Evolutionary conservation across 2,113 vertebrate genomes (phyloP), one percentile per base, ranked within the genome.

Genomic region (Athene cunicularia): DNA sequence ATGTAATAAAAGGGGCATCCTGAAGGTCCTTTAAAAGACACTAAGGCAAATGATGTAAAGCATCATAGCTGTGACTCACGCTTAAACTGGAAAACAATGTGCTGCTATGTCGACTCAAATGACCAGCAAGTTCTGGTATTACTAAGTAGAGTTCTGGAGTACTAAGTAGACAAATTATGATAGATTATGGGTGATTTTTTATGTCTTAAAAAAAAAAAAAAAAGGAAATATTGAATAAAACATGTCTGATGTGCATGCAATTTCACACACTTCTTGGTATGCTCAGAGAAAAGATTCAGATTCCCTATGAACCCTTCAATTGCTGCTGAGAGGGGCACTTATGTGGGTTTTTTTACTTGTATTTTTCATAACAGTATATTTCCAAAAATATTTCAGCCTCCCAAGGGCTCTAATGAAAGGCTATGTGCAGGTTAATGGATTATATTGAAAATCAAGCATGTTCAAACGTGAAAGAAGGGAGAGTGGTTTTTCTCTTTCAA

Each of bases 381-480:
- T 70, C 86, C 86, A 95, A 97, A 97, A 96, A 96, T 95, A 95
- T 91, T 94, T 45, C 77, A 39, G 45, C 66, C 91, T 95, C 96
- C 89, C 73, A 66, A 94, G 89, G 94, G 72, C 63, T 91, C 70
- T 96, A 95, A 97, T 97, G 81, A 97, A 96, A 97, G 91, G 62
- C 81, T 95, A 58, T 20, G 74, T 73, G 77, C 53, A 95, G 22
- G 73, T 94, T 97, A 97, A 97, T 95, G 91, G 95, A 89, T 95
- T 96, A 91, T 76, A 95, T 35, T 97, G 91, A 96, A 97, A 96
- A 96, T 93, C 63, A 70, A 82, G 24, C 3, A 1, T 83, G 86
- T 80, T 97, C 80, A 80, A 91, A 95, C 53, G 66, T 74, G 70
- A 96, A 95, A 85, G 95, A 77, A 72, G 49, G 39, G 50, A 76